Evolutionary conservation across 1,140 invertebrate genomes (phyloP).

Genomic region (Microplitis demolitor): DNA sequence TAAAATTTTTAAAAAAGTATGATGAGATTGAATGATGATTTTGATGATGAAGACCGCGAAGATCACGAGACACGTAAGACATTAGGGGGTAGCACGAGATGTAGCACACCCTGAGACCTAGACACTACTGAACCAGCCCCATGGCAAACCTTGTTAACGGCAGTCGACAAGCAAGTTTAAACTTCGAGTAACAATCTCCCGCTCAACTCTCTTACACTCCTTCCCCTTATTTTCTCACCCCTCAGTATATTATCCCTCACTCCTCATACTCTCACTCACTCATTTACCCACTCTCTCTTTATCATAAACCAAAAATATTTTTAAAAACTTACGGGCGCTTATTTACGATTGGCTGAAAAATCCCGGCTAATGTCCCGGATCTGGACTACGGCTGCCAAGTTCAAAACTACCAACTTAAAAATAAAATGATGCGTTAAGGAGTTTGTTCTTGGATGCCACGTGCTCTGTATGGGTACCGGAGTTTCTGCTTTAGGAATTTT

Average conservation of each 20-base stretch:
- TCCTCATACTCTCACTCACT: conserved; percentile 20
- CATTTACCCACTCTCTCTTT: conserved; percentile 15
- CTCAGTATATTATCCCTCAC: conserved; percentile 12
- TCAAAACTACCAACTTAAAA: conserved; percentile 36
- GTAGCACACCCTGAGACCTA: conserved; percentile 58
- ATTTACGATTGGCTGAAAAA: neutral
- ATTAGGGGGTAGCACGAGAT: conserved; percentile 42
- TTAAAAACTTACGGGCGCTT: neutral
- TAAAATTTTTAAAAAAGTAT: no score
- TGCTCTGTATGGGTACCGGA: no score
- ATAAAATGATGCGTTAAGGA: neutral
- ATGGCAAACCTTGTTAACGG: conserved; percentile 61
- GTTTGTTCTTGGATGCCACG: no score
- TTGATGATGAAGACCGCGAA: neutral
- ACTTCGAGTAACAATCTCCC: conserved; percentile 61
- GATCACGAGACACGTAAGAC: neutral
- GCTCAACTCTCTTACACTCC: conserved; percentile 40
- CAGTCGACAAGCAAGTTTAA: conserved; percentile 62
- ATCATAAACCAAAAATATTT: neutral
- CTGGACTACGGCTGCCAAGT: conserved; percentile 42
- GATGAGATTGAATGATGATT: neutral
- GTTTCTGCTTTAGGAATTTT: no score
- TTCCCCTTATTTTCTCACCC: conserved; percentile 24
- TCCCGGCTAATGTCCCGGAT: neutral
- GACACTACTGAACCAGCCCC: conserved; percentile 61